Base-by-base conservation (phyloP, 1,140 invertebrate genomes). In the Tetraneura akinire region DNA sequence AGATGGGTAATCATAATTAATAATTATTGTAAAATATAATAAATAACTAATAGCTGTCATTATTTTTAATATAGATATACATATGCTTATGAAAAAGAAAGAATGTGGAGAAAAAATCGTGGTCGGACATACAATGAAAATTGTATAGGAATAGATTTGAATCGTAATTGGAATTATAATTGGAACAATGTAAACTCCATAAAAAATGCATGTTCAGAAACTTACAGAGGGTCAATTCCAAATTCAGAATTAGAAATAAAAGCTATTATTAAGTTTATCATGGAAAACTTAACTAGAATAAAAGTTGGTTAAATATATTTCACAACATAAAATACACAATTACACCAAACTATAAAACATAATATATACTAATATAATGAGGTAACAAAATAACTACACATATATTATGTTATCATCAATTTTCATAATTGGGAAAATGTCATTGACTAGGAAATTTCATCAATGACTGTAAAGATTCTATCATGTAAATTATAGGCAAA, bases 91-190 rank as follows among this genome's bases (percentile, higher is more conserved):
- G 87, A 86, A 0, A 86, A 83, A 89, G 55, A 78, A 81, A 89
- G 92, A 49, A 83, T 92, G 81, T 93, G 92, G 92, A 88, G 92
- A n/a, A 93, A 93, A 85, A 93, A 91, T 0, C 57, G 81, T 55
- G 29, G 42, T 6, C 11, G 16, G 18, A 47, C 74, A 13, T n/a
- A 1, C 4, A 16, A 13, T 5, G 51, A 70, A 23, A 37, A 60
- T 11, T 85, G 85, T 49, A 70, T 60, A 18, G 91, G 92, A 1
- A 88, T 90, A 0, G 91, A 93, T 83, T 84, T 91, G 0, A 92
- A 93, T 82, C 87, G 91, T 57, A 93, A 93, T 82, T 93, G 91
- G 83, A 89, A 89, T 13, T 90, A 89, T 81, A 85, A 88, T 37
- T 93, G 91, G 91, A 29, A 71, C 18, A 21, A 6, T 13, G 18